phyloP scores from a whole-genome alignment of 2,888 invertebrate genomes.

The Psylliodes chrysocephalus region DNA sequence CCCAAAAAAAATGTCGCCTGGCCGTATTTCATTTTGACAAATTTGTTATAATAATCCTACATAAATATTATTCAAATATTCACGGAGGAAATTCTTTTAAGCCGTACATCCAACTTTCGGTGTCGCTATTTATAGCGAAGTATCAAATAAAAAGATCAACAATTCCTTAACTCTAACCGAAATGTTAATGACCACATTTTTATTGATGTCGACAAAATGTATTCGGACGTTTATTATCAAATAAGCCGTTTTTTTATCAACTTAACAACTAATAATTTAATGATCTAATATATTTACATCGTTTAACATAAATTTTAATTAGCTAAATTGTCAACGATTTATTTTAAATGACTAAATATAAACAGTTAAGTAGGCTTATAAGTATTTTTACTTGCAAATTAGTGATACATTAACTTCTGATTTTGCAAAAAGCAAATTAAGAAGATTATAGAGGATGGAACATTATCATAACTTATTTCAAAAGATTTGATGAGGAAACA shows the following conservation, averaged over 20 bases:
- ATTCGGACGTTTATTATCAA: conserved; percentile 8
- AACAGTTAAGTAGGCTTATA: not conserved
- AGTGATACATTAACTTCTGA: too few relatives aligned
- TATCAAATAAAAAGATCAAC: not conserved
- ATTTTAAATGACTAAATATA: not conserved
- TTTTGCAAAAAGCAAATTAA: too few relatives aligned
- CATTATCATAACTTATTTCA: too few relatives aligned
- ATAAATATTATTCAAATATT: too few relatives aligned
- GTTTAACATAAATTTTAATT: conserved; percentile 15
- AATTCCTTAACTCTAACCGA: conserved; percentile 3
- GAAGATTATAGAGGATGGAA: too few relatives aligned
- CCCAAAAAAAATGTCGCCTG: too few relatives aligned
- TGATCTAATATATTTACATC: conserved; percentile 10
- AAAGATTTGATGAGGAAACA: too few relatives aligned
- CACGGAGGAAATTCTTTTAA: too few relatives aligned
- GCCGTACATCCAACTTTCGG: too few relatives aligned
- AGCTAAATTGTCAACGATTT: not conserved
- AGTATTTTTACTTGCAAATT: too few relatives aligned
- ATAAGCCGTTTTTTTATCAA: conserved; percentile 4
- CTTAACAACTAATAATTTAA: conserved; percentile 11
- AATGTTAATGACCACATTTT: not conserved
- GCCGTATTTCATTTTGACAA: too few relatives aligned
- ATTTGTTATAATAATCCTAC: too few relatives aligned
- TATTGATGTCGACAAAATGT: conserved; percentile 10
- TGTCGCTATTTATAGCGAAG: not conserved